Evolutionary conservation across 2,113 vertebrate genomes (phyloP), one percentile per base, ranked within the genome.

Genomic region (Cyprinus carpio): DNA sequence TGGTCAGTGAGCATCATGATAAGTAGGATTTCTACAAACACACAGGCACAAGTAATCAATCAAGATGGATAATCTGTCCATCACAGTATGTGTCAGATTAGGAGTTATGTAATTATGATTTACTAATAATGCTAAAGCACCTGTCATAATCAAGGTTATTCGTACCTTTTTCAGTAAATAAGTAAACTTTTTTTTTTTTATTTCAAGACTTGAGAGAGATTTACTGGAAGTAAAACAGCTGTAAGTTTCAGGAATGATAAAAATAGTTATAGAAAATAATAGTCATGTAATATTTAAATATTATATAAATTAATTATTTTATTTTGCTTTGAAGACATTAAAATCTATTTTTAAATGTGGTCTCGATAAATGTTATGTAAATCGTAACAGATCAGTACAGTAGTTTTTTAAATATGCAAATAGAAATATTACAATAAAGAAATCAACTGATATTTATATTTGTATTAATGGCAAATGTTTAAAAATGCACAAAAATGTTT

Each of bases 11-110:
- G 8, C 78, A 27, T 83, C 4, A 34, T 37, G 11, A 34, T 62
- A 16, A 40, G 6, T 16, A 31, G 67, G 67, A 65, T 71, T 86
- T 58, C 64, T 64, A 83, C 37, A 16, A 75, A 84, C 20, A 78
- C 25, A 65, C 75, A n/a, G 20, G 31, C 11, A 74, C 37, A 65
- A 75, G 43, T 87, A 67, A 81, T 87, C 43, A 81, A 46, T 46
- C 5, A 23, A 34, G n/a, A n/a, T 80, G 40, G 34, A 51, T 46
- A 79, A 75, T 34, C 43, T n/a, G 43, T 56, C 31, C 43, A 40
- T 65, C 67, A 65, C n/a, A 56, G 64, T 6, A 43, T 23, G 13
- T 40, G 62, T 9, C 23, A 58, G 8, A 60, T 64, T 84, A 81
- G 27, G 15, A 46, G 43, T 81, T 58, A 49, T 25, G 4, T 84